Conservation (phyloP, 1,140 invertebrate species). For the Aphelinus certus region DNA sequence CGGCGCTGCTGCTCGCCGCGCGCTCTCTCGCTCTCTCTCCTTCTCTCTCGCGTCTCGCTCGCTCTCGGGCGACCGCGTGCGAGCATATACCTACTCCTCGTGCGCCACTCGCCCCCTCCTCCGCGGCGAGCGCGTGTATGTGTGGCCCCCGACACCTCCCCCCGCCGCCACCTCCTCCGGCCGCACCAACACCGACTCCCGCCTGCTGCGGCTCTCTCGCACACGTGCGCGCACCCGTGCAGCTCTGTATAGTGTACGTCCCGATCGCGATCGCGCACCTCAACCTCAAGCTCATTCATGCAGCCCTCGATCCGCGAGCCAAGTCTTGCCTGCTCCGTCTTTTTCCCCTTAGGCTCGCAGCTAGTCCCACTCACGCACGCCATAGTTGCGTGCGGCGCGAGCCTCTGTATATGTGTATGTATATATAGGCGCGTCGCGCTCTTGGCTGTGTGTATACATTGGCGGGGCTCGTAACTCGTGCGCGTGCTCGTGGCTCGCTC, state of each 20-base stretch:
- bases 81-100: conserved; percentile 7
- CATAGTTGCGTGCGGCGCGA: background rate
- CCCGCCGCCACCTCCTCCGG: conserved; percentile 16
- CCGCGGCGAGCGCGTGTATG: background rate
- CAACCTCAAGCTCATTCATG: background rate
- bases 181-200: background rate
- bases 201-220: background rate
- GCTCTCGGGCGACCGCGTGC: background rate
- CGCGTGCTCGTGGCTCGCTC: conserved; percentile 24
- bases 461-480: no score
- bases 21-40: conserved; percentile 4
- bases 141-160: background rate
- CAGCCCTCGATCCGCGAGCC: background rate
- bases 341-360: background rate
- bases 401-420: background rate
- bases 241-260: background rate
- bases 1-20: conserved; percentile 60
- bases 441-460: no score
- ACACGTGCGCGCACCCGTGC: background rate
- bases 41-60: no score
- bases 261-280: no score
- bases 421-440: background rate
- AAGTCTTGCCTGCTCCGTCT: background rate
- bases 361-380: background rate
- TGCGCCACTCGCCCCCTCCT: background rate